Evolutionary conservation across 2,888 invertebrate species (phyloP).

Genomic region (Orthosia gracilis): DNA sequence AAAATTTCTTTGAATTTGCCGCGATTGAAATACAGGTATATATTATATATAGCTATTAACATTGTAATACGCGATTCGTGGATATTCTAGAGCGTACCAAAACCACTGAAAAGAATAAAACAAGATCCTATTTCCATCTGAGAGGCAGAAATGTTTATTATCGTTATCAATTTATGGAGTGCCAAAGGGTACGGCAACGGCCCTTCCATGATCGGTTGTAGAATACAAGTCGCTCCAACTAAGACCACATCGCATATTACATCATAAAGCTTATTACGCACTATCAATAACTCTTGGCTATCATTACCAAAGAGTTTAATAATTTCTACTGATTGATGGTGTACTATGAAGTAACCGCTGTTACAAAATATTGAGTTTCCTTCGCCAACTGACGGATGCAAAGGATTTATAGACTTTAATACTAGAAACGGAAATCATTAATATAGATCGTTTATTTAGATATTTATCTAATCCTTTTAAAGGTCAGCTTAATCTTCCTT

Average conservation of each 20-base stretch:
- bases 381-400: slow-evolving; percentile 18
- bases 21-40: no score
- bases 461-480: slow-evolving; percentile 12
- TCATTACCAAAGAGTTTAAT: slow-evolving; percentile 57
- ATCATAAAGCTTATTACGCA: slow-evolving; percentile 60
- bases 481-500: slow-evolving; percentile 1
- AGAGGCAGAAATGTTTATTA: not conserved
- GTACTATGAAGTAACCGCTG: slow-evolving; percentile 22
- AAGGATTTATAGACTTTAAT: slow-evolving; percentile 26
- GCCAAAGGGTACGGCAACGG: not conserved
- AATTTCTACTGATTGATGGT: slow-evolving; percentile 59
- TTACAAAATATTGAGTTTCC: slow-evolving; percentile 54
- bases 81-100: no score
- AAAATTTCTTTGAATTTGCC: not conserved
- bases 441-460: slow-evolving; percentile 4
- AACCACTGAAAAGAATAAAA: no score
- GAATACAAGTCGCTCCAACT: slow-evolving; percentile 25
- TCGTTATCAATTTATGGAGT: not conserved
- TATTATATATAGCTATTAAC: no score
- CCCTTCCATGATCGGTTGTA: not conserved
- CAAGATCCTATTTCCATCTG: no score
- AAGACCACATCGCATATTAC: slow-evolving; percentile 52
- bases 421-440: slow-evolving; percentile 21
- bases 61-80: no score
- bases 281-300: slow-evolving; percentile 60